Percentiles rank a stretch among this genome's conserved stretches.
phyloP scores from a whole-genome alignment of 2,888 invertebrate genomes.

The Ormyrus rosae region DNA sequence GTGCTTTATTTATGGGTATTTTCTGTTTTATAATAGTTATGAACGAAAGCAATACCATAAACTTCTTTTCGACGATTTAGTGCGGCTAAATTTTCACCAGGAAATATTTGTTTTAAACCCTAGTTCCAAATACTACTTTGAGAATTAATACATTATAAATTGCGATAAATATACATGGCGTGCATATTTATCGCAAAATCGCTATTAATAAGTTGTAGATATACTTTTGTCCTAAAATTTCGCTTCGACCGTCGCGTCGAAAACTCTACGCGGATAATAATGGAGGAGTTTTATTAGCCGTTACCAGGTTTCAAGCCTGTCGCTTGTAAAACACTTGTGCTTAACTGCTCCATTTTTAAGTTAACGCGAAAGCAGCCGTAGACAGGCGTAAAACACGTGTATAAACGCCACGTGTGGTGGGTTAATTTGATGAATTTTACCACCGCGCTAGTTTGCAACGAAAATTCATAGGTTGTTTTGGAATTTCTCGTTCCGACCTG shows the following conservation, averaged over 20 bases:
- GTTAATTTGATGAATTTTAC: conserved; percentile 32
- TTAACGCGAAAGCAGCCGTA: conserved; percentile 12
- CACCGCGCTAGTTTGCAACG: background rate
- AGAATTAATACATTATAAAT: too few relatives aligned
- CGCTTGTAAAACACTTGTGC: conserved; percentile 34
- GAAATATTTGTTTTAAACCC: too few relatives aligned
- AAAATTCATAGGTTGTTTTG: too few relatives aligned
- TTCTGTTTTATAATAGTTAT: too few relatives aligned
- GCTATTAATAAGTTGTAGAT: background rate
- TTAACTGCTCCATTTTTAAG: conserved; percentile 20
- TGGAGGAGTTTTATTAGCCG: conserved; percentile 39
- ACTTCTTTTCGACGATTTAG: too few relatives aligned
- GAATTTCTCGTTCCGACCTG: too few relatives aligned
- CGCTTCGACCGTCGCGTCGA: background rate
- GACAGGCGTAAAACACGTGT: conserved; percentile 8
- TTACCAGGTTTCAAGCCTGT: conserved; percentile 26
- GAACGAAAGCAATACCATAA: too few relatives aligned
- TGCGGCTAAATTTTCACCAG: too few relatives aligned
- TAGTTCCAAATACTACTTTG: too few relatives aligned
- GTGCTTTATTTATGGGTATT: too few relatives aligned
- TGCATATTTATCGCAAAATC: background rate
- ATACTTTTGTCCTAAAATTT: conserved; percentile 3
- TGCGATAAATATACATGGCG: too few relatives aligned
- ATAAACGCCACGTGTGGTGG: background rate
- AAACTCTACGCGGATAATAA: conserved; percentile 3